A percentile compares a stretch with the other conserved stretches of the same genome.
phyloP scores from a whole-genome alignment of 2,113 vertebrate species.

The Verasper variegatus region DNA sequence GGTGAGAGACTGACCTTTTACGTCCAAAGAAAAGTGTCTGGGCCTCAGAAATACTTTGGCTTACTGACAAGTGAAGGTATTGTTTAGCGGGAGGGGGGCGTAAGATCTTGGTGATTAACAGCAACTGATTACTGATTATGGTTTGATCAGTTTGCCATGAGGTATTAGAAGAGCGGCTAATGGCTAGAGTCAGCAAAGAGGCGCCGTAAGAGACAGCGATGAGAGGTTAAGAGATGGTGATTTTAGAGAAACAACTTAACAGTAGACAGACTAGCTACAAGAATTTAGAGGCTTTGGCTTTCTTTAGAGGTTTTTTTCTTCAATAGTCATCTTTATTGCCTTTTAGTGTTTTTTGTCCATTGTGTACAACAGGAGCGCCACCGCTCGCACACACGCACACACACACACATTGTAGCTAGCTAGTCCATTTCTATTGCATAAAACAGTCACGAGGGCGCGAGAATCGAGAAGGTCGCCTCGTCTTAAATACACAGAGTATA shows the following conservation, averaged over 20 bases:
- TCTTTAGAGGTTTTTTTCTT: conserved; percentile 67
- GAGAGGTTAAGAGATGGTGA: conserved; percentile 94
- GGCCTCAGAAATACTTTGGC: conserved; percentile 64
- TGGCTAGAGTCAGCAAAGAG: conserved; percentile 88
- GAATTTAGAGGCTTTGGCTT: conserved; percentile 89
- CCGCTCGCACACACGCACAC: conserved; percentile 64
- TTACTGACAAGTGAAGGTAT: conserved; percentile 91
- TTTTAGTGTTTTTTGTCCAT: conserved; percentile 79
- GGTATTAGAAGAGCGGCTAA: conserved; percentile 91
- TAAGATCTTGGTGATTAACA: conserved; percentile 60
- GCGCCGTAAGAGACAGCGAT: conserved; percentile 93
- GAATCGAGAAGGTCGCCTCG: conserved; percentile 70
- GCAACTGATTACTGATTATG: conserved; percentile 76
- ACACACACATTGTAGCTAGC: conserved; percentile 75
- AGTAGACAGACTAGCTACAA: conserved; percentile 85
- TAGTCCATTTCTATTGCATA: conserved; percentile 80
- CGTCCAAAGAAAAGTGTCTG: conserved; percentile 57
- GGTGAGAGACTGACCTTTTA: conserved; percentile 75
- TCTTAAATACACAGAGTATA: conserved; percentile 77
- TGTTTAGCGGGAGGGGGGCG: conserved; percentile 68
- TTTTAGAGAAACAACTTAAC: conserved; percentile 84
- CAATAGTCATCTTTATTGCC: conserved; percentile 84
- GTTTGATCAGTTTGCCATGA: conserved; percentile 89
- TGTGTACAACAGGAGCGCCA: conserved; percentile 75
- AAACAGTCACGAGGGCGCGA: conserved; percentile 75